Conservation (phyloP, 2,888 invertebrate species). For the Megamerina dolium region DNA sequence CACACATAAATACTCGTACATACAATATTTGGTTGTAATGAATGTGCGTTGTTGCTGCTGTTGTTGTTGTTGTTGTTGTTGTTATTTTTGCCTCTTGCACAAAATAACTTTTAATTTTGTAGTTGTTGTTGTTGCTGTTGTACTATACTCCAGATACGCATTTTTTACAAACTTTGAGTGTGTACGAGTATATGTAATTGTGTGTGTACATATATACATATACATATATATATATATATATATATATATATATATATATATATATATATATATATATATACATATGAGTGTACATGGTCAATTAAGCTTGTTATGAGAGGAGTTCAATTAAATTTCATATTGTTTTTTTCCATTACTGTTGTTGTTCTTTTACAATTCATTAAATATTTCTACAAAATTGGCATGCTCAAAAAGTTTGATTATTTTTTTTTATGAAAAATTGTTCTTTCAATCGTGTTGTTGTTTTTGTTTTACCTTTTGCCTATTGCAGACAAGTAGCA, state of each 20-base stretch:
- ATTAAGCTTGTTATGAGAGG: conserved; percentile 12
- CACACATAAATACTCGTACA: neutral
- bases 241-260: neutral
- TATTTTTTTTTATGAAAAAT: too few relatives aligned
- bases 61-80: conserved; percentile 16
- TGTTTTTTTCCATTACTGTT: too few relatives aligned
- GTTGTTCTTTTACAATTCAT: too few relatives aligned
- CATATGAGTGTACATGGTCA: conserved; percentile 8
- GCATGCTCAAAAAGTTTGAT: too few relatives aligned
- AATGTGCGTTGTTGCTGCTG: conserved; percentile 10
- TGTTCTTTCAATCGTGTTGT: too few relatives aligned
- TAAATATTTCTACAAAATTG: too few relatives aligned
- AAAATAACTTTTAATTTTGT: conserved; percentile 14
- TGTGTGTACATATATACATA: neutral
- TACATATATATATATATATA: neutral
- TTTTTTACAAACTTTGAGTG: too few relatives aligned
- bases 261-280: neutral
- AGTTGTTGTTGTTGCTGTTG: conserved; percentile 10
- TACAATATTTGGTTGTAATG: neutral
- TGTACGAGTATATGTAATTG: neutral
- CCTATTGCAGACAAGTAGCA: too few relatives aligned
- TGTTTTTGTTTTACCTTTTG: too few relatives aligned
- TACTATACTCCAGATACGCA: conserved; percentile 16
- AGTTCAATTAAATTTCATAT: conserved; percentile 13
- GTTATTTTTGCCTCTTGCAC: conserved; percentile 7